phyloP scores from a whole-genome alignment of 2,797 vertebrate species.

The Morelia viridis region DNA sequence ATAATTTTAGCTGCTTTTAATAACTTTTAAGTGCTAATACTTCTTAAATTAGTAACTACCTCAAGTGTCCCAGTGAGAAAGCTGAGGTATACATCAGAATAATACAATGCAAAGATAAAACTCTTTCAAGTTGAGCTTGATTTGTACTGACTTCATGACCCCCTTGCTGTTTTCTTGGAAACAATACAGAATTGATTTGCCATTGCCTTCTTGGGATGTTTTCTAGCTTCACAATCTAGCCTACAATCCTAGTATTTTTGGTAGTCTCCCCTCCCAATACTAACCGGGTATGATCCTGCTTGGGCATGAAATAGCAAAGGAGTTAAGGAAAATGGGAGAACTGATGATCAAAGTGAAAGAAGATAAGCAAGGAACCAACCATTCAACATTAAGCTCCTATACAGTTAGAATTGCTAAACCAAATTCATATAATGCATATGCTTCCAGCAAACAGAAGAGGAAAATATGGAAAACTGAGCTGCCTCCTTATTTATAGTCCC shows the following conservation, averaged over 20 bases:
- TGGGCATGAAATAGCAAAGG: background rate
- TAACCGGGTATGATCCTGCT: background rate
- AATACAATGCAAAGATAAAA: background rate
- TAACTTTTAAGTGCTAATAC: background rate
- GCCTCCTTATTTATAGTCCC: background rate
- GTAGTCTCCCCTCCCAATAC: background rate
- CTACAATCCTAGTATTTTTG: background rate
- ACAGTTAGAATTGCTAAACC: background rate
- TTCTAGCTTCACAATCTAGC: background rate
- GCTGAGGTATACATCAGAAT: background rate
- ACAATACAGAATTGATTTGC: background rate
- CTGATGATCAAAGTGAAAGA: background rate
- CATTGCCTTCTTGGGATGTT: background rate
- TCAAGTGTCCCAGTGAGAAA: background rate
- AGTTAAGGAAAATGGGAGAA: background rate
- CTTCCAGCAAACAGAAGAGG: background rate
- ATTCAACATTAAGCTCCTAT: background rate
- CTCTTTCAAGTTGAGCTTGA: background rate
- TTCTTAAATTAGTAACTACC: background rate
- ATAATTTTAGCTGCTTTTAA: background rate
- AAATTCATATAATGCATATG: background rate
- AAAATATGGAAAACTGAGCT: background rate
- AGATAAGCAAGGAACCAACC: background rate
- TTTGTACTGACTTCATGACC: background rate
- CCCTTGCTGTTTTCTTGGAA: background rate